Evolutionary conservation across 2,113 vertebrate genomes (phyloP).

Genomic region (Chloebia gouldiae): DNA sequence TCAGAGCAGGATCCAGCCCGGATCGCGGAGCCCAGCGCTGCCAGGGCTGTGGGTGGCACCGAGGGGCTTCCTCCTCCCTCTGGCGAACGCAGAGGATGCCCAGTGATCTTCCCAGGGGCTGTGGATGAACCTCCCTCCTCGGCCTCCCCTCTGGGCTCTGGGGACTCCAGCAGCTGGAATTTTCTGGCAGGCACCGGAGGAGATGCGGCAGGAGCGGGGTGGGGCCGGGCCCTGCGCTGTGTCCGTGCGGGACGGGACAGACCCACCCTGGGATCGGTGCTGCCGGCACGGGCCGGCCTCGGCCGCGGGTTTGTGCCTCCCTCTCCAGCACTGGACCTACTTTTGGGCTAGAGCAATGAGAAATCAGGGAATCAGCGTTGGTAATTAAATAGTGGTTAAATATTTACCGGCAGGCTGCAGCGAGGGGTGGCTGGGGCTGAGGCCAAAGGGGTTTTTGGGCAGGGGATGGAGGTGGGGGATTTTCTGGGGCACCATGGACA

Average conservation of each 20-base stretch:
- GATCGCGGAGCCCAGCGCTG: rapidly evolving
- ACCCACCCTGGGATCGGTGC: rapidly evolving
- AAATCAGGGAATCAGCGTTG: background rate
- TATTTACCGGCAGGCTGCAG: background rate
- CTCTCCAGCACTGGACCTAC: rapidly evolving
- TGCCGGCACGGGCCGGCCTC: rapidly evolving
- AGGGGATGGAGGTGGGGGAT: background rate
- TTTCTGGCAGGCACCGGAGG: rapidly evolving
- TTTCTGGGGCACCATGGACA: rapidly evolving
- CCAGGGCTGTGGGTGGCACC: background rate
- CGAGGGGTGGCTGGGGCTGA: rapidly evolving
- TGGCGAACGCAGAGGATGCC: rapidly evolving
- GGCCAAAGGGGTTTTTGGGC: background rate
- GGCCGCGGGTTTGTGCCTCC: background rate
- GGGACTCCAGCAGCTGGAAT: background rate
- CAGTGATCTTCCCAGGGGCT: rapidly evolving
- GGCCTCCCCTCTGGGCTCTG: background rate
- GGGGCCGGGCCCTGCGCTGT: rapidly evolving
- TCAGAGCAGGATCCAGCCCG: background rate
- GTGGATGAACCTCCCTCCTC: background rate
- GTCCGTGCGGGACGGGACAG: rapidly evolving
- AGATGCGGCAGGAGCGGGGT: background rate
- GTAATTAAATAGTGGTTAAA: background rate
- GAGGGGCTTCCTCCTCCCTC: background rate
- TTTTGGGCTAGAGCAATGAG: background rate